Evolutionary conservation across 2,797 vertebrate genomes (phyloP).

Genomic region (Limosa lapponica): DNA sequence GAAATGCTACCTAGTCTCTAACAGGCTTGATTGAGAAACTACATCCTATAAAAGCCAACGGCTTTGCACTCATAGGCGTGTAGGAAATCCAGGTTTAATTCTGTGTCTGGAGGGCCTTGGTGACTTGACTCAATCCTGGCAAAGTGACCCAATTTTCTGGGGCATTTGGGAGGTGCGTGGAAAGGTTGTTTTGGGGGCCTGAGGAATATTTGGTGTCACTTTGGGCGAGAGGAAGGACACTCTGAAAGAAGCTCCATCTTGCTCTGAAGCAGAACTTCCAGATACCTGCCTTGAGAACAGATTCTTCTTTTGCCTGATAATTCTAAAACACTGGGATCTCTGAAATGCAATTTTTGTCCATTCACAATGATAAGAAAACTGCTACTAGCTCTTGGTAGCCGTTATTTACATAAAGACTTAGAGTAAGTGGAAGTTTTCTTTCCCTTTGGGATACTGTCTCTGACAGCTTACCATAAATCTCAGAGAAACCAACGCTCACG

Average conservation of each 20-base stretch:
- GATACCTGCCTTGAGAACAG: neutral
- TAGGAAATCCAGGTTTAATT: neutral
- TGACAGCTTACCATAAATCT: neutral
- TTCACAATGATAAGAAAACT: neutral
- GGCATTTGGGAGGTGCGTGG: neutral
- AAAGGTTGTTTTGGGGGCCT: neutral
- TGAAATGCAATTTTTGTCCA: neutral
- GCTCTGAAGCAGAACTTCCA: neutral
- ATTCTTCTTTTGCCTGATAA: neutral
- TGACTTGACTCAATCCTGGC: neutral
- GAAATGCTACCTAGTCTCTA: neutral
- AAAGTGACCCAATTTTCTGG: neutral
- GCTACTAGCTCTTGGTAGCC: neutral
- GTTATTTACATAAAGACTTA: neutral
- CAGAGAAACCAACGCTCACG: neutral
- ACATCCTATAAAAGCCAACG: neutral
- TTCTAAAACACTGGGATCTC: neutral
- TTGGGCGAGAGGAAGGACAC: neutral
- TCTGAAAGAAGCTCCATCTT: neutral
- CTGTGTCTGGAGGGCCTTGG: neutral
- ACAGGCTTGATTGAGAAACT: neutral
- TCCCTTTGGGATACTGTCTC: neutral
- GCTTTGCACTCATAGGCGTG: neutral
- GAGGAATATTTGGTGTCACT: neutral
- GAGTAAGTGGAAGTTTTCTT: neutral